A percentile compares a stretch with the other conserved stretches of the same genome.
phyloP scores from a whole-genome alignment of 2,888 invertebrate genomes.

The Sepioteuthis lessoniana region DNA sequence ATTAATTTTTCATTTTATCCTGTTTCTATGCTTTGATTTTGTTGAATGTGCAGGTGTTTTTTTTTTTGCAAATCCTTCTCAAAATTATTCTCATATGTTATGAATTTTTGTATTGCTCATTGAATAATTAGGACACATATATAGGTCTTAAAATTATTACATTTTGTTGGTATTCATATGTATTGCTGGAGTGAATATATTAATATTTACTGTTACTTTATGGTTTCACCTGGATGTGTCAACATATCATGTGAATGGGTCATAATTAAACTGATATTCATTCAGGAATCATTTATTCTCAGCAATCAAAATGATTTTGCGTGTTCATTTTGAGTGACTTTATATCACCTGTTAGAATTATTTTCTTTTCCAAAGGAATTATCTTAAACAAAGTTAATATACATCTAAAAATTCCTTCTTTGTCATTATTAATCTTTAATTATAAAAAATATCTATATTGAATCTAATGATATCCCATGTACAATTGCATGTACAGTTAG shows the following conservation, averaged over 20 bases:
- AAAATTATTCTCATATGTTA: not conserved
- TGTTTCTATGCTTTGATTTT: not conserved
- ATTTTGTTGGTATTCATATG: not conserved
- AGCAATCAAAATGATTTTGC: not conserved
- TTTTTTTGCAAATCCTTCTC: not conserved
- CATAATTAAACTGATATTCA: not conserved
- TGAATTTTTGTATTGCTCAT: not conserved
- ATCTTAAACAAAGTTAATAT: not conserved
- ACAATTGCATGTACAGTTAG: not conserved
- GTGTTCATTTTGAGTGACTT: not conserved
- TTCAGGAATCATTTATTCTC: not conserved
- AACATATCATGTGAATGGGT: not conserved
- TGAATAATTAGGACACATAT: not conserved
- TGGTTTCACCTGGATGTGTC: not conserved
- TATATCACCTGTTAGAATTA: not conserved
- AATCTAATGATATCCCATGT: not conserved
- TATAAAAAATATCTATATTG: not conserved
- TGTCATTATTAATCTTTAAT: not conserved
- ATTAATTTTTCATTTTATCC: not conserved
- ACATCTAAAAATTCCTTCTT: not conserved
- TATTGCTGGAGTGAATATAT: not conserved
- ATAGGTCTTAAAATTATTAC: not conserved
- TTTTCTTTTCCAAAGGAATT: not conserved
- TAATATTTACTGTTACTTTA: not conserved
- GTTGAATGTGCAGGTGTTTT: not conserved